Evolutionary conservation across 2,113 vertebrate genomes (phyloP).

Genomic region (Columba janthina): DNA sequence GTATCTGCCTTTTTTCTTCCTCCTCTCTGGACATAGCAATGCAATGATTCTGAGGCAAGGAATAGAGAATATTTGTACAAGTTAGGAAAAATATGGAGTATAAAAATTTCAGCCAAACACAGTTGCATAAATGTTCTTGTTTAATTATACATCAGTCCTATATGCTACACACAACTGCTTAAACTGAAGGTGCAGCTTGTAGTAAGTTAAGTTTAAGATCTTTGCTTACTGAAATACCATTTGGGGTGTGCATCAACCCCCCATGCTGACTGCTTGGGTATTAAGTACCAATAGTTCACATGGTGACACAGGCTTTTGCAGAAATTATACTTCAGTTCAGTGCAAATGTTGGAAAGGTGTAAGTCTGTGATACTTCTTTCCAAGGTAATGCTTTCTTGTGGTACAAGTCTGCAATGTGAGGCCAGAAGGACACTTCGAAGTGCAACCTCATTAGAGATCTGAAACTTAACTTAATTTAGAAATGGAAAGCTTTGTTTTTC

Average conservation of each 20-base stretch:
- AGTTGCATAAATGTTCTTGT: not conserved
- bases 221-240: not conserved
- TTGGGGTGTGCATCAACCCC: not conserved
- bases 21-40: not conserved
- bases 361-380: not conserved
- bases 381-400: not conserved
- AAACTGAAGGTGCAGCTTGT: not conserved
- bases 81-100: not conserved
- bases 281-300: not conserved
- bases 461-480: not conserved
- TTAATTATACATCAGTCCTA: not conserved
- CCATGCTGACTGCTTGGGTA: not conserved
- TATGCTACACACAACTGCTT: not conserved
- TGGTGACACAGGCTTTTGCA: not conserved
- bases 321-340: not conserved
- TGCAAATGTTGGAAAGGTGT: not conserved
- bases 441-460: not conserved
- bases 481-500: not conserved
- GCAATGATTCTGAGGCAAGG: not conserved
- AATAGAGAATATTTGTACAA: not conserved
- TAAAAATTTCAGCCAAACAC: not conserved
- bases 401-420: not conserved
- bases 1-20: not conserved
- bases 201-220: not conserved
- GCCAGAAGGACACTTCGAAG: not conserved